These are phyloP conservation scores for Perognathus longimembris DNA, from an alignment of 2,113 vertebrate genomes.

Conservation along the genomic window DNA sequence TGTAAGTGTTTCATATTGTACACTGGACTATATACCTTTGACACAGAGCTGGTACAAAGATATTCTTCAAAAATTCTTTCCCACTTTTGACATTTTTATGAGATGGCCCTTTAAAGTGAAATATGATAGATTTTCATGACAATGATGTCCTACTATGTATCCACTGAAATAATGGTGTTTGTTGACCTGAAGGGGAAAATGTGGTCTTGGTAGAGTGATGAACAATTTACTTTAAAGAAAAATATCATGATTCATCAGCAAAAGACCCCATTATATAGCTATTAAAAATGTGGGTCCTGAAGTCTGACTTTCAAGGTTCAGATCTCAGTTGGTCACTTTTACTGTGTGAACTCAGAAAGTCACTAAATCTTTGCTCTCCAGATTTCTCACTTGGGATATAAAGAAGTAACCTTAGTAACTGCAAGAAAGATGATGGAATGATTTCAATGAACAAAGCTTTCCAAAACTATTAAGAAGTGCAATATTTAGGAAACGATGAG, in stretches of 20 bases:
- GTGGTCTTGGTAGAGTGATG: slow-evolving; percentile 7
- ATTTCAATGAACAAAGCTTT: not conserved
- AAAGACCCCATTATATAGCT: not conserved
- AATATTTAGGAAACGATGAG: not conserved
- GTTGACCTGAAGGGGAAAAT: slow-evolving; percentile 10
- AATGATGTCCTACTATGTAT: slow-evolving; percentile 16
- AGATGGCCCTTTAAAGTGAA: slow-evolving; percentile 63
- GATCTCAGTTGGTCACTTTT: not conserved
- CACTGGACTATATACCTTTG: slow-evolving; percentile 51
- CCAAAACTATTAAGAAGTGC: not conserved
- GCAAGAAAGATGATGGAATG: not conserved
- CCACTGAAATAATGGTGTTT: slow-evolving; percentile 41
- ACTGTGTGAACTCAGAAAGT: not conserved
- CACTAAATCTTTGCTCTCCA: not conserved
- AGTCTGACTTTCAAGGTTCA: not conserved
- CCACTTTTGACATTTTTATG: slow-evolving; percentile 68
- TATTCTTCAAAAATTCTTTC: slow-evolving; percentile 62
- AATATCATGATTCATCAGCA: not conserved
- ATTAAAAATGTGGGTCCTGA: not conserved
- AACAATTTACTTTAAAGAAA: slow-evolving; percentile 25
- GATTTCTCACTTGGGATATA: not conserved
- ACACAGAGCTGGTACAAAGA: slow-evolving; percentile 46
- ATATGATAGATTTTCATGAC: slow-evolving; percentile 56
- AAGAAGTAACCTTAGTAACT: not conserved
- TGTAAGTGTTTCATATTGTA: slow-evolving; percentile 56